Conservation (phyloP, 2,113 vertebrate species). For the Onychostruthus taczanowskii region DNA sequence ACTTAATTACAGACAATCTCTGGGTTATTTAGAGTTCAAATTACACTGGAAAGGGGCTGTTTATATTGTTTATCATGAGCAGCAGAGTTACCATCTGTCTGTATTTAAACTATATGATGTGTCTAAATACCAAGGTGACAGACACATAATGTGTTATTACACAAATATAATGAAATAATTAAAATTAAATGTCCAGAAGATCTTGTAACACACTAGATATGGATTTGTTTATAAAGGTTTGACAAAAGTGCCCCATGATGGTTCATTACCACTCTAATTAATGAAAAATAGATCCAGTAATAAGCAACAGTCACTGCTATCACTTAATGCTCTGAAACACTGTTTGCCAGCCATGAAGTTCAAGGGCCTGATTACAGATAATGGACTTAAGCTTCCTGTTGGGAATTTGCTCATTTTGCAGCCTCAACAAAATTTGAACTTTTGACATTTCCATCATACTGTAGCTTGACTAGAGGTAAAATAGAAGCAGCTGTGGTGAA, state of each 20-base stretch:
- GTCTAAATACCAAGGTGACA: slow-evolving; percentile 20
- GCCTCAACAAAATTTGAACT: slow-evolving; percentile 44
- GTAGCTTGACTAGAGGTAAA: slow-evolving; percentile 15
- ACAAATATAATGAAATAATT: slow-evolving; percentile 10
- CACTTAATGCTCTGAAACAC: neutral
- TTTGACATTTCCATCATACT: slow-evolving; percentile 20
- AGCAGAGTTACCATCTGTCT: slow-evolving; percentile 20
- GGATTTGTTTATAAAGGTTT: slow-evolving; percentile 21
- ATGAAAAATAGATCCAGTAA: slow-evolving; percentile 43
- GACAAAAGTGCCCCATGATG: neutral
- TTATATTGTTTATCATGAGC: slow-evolving; percentile 14
- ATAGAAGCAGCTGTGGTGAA: slow-evolving; percentile 13
- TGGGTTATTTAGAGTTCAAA: slow-evolving; percentile 40
- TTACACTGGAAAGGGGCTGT: neutral
- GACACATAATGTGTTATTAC: neutral
- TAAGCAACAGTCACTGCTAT: neutral
- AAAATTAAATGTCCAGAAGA: neutral
- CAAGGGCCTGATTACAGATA: slow-evolving; percentile 48
- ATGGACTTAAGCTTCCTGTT: slow-evolving; percentile 48
- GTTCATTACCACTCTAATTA: slow-evolving; percentile 52
- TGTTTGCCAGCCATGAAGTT: slow-evolving; percentile 20
- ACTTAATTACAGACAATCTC: neutral
- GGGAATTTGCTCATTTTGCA: slow-evolving; percentile 38
- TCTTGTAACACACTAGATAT: neutral
- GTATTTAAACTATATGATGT: neutral